Evolutionary conservation across 1,140 invertebrate genomes (phyloP), one percentile per base, ranked within the genome.

Genomic region (Neodiprion lecontei): DNA sequence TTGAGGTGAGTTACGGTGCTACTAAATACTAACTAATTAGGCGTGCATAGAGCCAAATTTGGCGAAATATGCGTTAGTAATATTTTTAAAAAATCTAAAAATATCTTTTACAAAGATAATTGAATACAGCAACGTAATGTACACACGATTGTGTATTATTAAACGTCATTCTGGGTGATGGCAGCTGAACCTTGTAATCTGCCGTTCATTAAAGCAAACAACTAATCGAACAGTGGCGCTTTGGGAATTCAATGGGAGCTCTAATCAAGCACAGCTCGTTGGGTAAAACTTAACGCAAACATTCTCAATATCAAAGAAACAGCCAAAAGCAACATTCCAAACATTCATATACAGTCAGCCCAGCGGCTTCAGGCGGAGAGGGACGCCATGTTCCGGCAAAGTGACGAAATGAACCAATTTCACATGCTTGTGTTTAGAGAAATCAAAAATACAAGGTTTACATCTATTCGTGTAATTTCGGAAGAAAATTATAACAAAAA

Each of bases 291-390:
- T 61, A 12, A 61, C 28, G 28, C 28, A 40, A 61, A 61, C 53
- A 61, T 61, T 61, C 53, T 61, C 53, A 61, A 61, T 61, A 75
- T 75, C 73, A 80, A 76, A 73, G 72, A 81, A 83, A 77, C 77
- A 81, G 72, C 80, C 76, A 80, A 77, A 82, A 65, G 75, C 79
- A 85, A 83, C 83, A 85, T 85, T 85, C 83, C 83, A 85, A 83
- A 82, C 70, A 78, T 81, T 84, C 76, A 81, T 75, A 74, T 76
- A 75, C 78, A 73, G 82, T 72, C 80, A 76, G 74, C 69, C 73
- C 72, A 53, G 69, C 68, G 65, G 69, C 76, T 75, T 74, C 79
- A 79, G 79, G 71, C 72, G 77, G 53, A 8, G 53, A 61, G 53
- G 53, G 79, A 76, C 76, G 74, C 73, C 76, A 74, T 76, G 79